Percentiles rank a stretch among this genome's conserved stretches.
Conservation (phyloP, 2,888 invertebrate genomes). For the Frankliniella fusca region DNA sequence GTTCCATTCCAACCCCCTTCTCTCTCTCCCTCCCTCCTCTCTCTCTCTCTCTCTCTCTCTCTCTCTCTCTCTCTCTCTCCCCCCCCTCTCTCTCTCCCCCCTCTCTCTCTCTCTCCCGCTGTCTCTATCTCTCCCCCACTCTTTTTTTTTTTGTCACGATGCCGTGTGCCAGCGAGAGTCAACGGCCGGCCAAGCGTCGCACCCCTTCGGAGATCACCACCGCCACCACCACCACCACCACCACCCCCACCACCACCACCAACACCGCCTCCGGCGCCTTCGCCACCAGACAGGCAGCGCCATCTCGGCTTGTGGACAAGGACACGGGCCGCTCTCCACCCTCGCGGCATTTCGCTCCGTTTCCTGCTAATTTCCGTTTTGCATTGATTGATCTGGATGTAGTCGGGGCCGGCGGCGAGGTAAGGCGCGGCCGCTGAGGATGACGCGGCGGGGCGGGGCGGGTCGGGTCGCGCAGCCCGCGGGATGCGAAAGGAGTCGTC, state of each 20-base stretch:
- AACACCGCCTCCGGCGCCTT: too few species aligned
- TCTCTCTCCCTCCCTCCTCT: background rate
- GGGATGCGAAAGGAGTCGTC: background rate
- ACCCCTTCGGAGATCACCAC: too few species aligned
- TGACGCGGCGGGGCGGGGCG: background rate
- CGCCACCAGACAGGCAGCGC: too few species aligned
- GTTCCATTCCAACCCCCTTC: background rate
- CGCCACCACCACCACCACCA: too few species aligned
- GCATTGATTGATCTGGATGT: constrained; percentile 21
- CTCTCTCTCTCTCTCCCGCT: background rate
- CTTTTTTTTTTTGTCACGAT: too few species aligned
- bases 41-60: background rate
- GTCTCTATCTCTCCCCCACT: background rate
- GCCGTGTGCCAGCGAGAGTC: too few species aligned
- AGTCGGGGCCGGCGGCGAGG: background rate
- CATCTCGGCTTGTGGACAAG: too few species aligned
- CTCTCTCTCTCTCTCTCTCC: background rate
- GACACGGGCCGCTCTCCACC: background rate
- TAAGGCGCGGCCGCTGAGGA: background rate
- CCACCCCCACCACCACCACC: too few species aligned
- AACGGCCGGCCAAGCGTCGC: too few species aligned
- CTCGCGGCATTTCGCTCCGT: constrained; percentile 1
- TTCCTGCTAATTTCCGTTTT: constrained; percentile 17
- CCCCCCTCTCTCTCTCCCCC: too few species aligned
- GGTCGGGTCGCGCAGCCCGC: background rate